Conservation (phyloP, 2,888 invertebrate genomes). For the Epinotia bilunana region DNA sequence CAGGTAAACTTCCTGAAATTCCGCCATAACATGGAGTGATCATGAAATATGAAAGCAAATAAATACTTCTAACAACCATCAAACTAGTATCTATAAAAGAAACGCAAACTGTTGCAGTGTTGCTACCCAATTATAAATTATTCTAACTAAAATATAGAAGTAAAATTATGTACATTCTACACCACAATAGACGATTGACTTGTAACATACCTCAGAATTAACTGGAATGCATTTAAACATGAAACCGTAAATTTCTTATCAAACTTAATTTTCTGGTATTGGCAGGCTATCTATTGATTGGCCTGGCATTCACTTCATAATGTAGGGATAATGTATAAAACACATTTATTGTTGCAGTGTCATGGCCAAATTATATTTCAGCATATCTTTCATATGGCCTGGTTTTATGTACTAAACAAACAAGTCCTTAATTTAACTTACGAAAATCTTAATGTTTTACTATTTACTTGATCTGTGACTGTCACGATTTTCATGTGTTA, state of each 20-base stretch:
- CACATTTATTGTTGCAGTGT: neutral
- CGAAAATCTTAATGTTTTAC: too few species aligned
- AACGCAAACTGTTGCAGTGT: too few species aligned
- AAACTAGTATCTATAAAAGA: too few species aligned
- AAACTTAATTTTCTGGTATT: slow-evolving; percentile 21
- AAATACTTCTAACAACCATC: too few species aligned
- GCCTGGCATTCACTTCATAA: neutral
- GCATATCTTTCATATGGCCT: neutral
- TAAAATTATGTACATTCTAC: neutral
- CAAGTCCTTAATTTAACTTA: too few species aligned
- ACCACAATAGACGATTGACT: neutral
- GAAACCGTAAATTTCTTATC: slow-evolving; percentile 20
- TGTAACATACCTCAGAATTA: neutral
- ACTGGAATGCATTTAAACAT: neutral
- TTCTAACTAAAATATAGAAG: too few species aligned
- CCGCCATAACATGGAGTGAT: too few species aligned
- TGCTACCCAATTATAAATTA: too few species aligned
- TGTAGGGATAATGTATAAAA: neutral
- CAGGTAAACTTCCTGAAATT: neutral
- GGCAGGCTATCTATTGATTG: neutral
- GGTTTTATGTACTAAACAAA: neutral
- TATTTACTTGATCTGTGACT: too few species aligned
- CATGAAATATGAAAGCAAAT: too few species aligned
- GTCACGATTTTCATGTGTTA: too few species aligned
- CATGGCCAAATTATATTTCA: neutral